A percentile compares a stretch with the other conserved stretches of the same genome.
These are phyloP conservation scores for Drosophila neutralis DNA, from an alignment of 2,888 invertebrate species.

Conservation along the genomic window DNA sequence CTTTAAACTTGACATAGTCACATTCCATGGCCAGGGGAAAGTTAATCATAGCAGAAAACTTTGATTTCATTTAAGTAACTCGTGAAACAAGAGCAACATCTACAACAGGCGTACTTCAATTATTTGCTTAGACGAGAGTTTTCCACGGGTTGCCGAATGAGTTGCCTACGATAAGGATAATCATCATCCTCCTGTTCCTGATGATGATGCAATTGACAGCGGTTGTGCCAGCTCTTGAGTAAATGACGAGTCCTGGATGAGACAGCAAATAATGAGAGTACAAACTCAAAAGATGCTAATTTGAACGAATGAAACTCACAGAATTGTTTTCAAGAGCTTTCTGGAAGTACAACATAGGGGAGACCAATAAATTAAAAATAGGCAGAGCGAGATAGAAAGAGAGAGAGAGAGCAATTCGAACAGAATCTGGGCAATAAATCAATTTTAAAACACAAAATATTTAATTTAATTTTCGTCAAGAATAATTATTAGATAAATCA, in stretches of 20 bases:
- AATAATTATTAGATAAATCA: not conserved
- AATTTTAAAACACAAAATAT: not conserved
- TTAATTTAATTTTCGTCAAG: not conserved
- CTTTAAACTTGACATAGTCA: constrained; percentile 71
- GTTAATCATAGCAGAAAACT: constrained; percentile 67
- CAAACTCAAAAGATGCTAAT: constrained; percentile 52
- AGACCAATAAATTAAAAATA: constrained; percentile 3
- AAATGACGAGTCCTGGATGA: constrained; percentile 52
- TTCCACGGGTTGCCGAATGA: constrained; percentile 39
- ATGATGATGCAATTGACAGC: constrained; percentile 30
- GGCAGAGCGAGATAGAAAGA: not conserved
- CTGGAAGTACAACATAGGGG: not conserved
- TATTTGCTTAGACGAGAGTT: constrained; percentile 57
- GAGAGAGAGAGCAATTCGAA: not conserved
- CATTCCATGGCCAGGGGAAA: constrained; percentile 39
- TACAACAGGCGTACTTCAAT: constrained; percentile 58
- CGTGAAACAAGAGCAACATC: constrained; percentile 56
- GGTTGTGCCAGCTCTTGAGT: constrained; percentile 46
- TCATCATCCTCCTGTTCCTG: constrained; percentile 1
- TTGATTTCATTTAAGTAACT: constrained; percentile 67
- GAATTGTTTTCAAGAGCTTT: constrained; percentile 36
- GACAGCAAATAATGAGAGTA: constrained; percentile 48
- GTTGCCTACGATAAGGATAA: constrained; percentile 14
- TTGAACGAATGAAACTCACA: constrained; percentile 39
- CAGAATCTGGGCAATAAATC: not conserved